Evolutionary conservation across 2,797 vertebrate genomes (phyloP), one percentile per base, ranked within the genome.

Genomic region (Anomalospiza imberbis): DNA sequence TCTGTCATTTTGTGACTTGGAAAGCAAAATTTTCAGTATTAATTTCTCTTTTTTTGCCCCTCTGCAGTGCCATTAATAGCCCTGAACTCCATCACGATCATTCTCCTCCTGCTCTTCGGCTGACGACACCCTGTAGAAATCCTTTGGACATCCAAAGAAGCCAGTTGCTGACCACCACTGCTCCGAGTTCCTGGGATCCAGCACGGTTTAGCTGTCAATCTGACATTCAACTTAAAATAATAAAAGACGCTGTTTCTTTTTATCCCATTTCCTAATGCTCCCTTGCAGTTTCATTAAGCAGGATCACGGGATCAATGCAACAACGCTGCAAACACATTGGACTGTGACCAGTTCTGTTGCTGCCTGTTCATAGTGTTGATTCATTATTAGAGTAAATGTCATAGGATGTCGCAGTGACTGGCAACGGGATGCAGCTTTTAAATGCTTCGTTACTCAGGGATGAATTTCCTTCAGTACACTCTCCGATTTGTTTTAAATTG

Each of bases 41-140:
- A 7, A 20, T 53, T 20, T 87, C 42, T 12, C 36, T 60, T 67
- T 91, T 89, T 50, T 76, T 70, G 45, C 48, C 18, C 18, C n/a
- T 85, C 96, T 94, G 17, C 98, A 99, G 99, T 99, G 92, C 99
- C 99, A 28, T 96, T 99, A 86, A 99, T 99, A 95, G 98, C 98
- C n/a, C 98, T 99, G 88, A 99, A 99, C 90, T 98, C 99, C 3
- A 42, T 98, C 91, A 98, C 98, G 53, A 99, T 99, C 13, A 65
- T 99, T 86, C 98, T 99, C 50, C 97, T 99, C 80, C 91, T 99
- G 85, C 96, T 99, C 63, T 99, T 99, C 42, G 99, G 99, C 60
- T 99, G 98, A 98, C 96, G 92, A 55, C 36, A 61, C 72, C 29
- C 4, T 1, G 12, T 7, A 47, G 12, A 94, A 83, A 54, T 7